Evolutionary conservation across 2,113 vertebrate species (phyloP).

Genomic region (Saguinus midas): DNA sequence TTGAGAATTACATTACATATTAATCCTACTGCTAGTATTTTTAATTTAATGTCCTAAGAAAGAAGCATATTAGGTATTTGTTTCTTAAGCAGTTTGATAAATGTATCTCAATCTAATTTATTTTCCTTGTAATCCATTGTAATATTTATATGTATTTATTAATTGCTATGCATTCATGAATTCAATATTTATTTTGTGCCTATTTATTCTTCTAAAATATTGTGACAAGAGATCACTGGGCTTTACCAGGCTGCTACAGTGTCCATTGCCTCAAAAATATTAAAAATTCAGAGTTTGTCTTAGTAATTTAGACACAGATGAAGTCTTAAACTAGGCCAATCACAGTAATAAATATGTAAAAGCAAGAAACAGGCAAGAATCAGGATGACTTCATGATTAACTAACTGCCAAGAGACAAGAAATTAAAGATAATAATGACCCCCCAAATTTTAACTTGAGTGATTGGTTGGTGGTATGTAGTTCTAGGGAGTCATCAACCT

Average conservation of each 20-base stretch:
- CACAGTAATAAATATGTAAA: background rate
- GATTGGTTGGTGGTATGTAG: background rate
- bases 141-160: background rate
- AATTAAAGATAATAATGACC: background rate
- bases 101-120: background rate
- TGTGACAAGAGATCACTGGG: background rate
- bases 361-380: background rate
- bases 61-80: background rate
- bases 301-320: background rate
- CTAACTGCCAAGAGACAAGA: background rate
- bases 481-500: background rate
- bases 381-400: background rate
- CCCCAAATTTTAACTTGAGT: background rate
- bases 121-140: background rate
- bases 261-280: background rate
- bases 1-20: background rate
- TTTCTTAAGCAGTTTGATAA: background rate
- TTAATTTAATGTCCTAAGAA: background rate
- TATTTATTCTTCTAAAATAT: background rate
- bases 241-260: background rate
- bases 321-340: background rate
- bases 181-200: background rate
- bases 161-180: background rate
- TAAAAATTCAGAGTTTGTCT: background rate
- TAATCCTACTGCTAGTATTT: background rate